Conservation (phyloP, 1,140 invertebrate species). For the Metaphire vulgaris region DNA sequence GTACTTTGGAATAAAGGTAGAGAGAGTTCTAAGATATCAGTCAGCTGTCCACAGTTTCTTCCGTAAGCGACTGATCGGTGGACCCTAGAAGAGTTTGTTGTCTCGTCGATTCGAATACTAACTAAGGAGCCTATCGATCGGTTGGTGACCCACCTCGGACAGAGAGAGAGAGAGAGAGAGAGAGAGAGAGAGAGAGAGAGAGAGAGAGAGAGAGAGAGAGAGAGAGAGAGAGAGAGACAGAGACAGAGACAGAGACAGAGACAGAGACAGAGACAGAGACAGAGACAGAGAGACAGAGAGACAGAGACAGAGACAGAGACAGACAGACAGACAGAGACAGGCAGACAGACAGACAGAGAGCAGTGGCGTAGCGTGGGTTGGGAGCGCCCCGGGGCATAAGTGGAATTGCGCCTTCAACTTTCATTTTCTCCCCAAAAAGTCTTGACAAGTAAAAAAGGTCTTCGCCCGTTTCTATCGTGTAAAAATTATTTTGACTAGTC, state of each 20-base stretch:
- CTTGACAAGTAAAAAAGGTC: too few species aligned
- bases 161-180: slow-evolving; percentile 1
- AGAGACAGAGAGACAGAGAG: neutral
- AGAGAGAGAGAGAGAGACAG: neutral
- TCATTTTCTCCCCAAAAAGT: too few species aligned
- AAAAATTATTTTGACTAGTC: too few species aligned
- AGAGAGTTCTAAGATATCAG: too few species aligned
- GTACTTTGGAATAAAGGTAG: too few species aligned
- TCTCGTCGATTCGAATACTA: neutral
- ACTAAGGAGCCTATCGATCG: neutral
- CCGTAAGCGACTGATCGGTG: too few species aligned
- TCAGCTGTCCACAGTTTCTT: neutral
- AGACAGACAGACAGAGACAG: neutral
- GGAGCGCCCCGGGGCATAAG: too few species aligned
- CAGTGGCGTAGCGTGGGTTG: too few species aligned
- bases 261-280: neutral
- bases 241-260: neutral
- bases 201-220: slow-evolving; percentile 1
- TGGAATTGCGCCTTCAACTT: too few species aligned
- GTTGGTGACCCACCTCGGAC: neutral
- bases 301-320: neutral
- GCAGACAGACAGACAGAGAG: too few species aligned
- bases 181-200: slow-evolving; percentile 1
- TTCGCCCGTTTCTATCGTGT: too few species aligned
- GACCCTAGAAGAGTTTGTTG: neutral